Evolutionary conservation across 2,797 vertebrate genomes (phyloP).

Genomic region (Perodicticus potto): DNA sequence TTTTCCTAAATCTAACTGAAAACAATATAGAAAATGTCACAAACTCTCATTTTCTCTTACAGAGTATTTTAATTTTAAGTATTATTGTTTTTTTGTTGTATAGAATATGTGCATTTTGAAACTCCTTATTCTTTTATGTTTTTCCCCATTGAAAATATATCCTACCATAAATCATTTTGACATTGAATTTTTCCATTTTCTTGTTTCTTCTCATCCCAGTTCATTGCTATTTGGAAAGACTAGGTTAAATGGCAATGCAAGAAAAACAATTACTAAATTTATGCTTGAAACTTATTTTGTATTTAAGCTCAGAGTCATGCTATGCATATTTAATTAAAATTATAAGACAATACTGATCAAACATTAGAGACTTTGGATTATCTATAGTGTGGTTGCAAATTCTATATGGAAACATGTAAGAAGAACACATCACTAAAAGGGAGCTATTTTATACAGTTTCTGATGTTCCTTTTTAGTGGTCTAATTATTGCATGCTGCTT

Average conservation of each 20-base stretch:
- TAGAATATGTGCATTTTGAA: constrained; percentile 30
- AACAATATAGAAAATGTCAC: background rate
- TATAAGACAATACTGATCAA: background rate
- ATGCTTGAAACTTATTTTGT: constrained; percentile 13
- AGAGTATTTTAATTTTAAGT: constrained; percentile 51
- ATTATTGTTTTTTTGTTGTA: constrained; percentile 63
- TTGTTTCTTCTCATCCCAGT: constrained; percentile 31
- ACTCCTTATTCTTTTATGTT: constrained; percentile 24
- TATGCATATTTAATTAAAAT: constrained; percentile 14
- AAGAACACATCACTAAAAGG: background rate
- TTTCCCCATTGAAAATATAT: constrained; percentile 39
- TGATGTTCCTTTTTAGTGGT: background rate
- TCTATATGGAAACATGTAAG: background rate
- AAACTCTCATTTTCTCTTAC: background rate
- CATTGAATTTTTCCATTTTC: constrained; percentile 47
- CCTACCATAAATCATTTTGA: constrained; percentile 64
- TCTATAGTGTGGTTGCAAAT: background rate
- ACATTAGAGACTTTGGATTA: background rate
- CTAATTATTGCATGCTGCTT: background rate
- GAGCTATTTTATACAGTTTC: background rate
- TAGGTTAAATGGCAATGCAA: background rate
- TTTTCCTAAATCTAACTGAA: background rate
- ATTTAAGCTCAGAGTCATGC: background rate
- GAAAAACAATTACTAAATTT: constrained; percentile 50
- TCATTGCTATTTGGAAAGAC: constrained; percentile 31